Base-by-base conservation (phyloP, 2,888 invertebrate species). In the Sinhomidia bicolor region DNA sequence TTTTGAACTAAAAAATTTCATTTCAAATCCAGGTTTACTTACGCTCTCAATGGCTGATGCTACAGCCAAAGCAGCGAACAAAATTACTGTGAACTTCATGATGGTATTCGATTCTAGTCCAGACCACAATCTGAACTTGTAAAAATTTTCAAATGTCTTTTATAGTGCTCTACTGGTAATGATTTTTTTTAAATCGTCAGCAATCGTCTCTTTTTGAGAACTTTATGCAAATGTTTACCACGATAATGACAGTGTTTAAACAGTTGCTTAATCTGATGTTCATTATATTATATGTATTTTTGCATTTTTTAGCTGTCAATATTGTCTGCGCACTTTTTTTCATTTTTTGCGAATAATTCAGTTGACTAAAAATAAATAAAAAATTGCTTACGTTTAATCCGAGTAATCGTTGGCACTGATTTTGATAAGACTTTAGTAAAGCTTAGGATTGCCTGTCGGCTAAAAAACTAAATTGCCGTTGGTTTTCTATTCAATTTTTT, bases 61-160 rank as follows among this genome's bases (percentile, higher is more conserved):
- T 1, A 89, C 85, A 79, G 85, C 89, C 85, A 89, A 79, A 68
- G 84, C 85, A 79, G 88, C 90, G 60, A 78, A 78, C 3, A 90
- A 44, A 81, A 85, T 17, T 29, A 88, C 17, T 14, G 57, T 74
- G 20, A 78, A 47, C 78, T 90, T 89, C 89, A 89, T 89, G 62
- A 54, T 90, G 78, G 0, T 71, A 29, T 54, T 7, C 51, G 44
- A n/a, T 44, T 68, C 65, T 51, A n/a, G 68, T 68, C 54, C 85
- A 62, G 54, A 62, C 71, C 71, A 65, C 65, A 44, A 44, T 71
- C 62, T 76, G 62, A 7, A 17, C 14, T 29, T 17, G 4, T 41
- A 17, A 1, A 36, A 14, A 1, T 36, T 32, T 36, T 2, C 78
- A 1, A 6, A n/a, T n/a, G 14, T n/a, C 57, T 76, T 88, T 82